phyloP scores from a whole-genome alignment of 2,113 vertebrate species.

The Heterotilapia buettikoferi region DNA sequence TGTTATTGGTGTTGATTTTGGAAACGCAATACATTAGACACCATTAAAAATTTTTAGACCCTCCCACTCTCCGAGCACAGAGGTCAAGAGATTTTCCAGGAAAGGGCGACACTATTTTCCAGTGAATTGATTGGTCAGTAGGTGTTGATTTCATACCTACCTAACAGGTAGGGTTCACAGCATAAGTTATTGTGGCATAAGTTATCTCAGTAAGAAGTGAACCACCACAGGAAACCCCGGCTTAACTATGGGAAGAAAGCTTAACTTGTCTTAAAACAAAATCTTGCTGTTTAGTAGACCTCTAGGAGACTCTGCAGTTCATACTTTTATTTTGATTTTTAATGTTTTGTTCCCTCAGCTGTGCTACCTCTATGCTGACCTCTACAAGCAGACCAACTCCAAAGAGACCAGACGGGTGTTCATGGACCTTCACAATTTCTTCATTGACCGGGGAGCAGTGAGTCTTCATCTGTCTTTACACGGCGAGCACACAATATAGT shows the following conservation, averaged over 20 bases:
- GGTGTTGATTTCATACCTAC: background rate
- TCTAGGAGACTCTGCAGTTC: background rate
- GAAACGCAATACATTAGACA: background rate
- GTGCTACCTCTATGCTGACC: constrained; percentile 94
- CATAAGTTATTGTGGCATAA: background rate
- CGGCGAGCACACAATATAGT: background rate
- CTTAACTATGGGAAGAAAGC: background rate
- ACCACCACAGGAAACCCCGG: background rate
- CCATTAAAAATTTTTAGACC: fast-evolving
- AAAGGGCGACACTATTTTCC: background rate
- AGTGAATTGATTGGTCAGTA: background rate
- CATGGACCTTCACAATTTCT: constrained; percentile 86
- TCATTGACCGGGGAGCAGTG: constrained; percentile 90
- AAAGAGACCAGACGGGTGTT: constrained; percentile 96
- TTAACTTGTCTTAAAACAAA: background rate
- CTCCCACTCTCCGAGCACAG: background rate
- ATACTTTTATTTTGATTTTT: background rate
- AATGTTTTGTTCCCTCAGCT: constrained; percentile 65
- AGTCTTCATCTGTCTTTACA: constrained; percentile 44
- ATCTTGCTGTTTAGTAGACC: background rate
- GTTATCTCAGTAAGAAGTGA: background rate
- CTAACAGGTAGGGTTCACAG: background rate
- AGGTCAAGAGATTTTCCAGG: background rate
- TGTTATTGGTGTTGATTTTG: background rate
- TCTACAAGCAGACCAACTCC: constrained; percentile 95